phyloP scores from a whole-genome alignment of 2,113 vertebrate genomes.

The Charadrius vociferus region DNA sequence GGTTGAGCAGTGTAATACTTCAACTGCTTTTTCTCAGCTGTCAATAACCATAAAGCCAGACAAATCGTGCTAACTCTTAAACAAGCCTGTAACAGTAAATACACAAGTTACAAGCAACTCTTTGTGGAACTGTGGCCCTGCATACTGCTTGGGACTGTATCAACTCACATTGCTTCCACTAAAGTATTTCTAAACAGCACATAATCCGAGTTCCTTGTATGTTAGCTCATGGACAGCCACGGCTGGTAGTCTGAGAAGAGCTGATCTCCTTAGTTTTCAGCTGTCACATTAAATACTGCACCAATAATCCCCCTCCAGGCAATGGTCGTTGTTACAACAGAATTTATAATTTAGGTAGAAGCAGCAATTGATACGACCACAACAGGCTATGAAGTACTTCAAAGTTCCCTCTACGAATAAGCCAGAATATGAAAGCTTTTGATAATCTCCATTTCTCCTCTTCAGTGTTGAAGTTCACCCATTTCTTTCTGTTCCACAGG shows the following conservation, averaged over 20 bases:
- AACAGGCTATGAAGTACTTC: background rate
- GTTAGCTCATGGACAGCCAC: background rate
- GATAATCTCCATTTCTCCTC: background rate
- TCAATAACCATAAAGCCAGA: background rate
- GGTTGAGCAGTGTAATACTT: background rate
- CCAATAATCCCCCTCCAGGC: background rate
- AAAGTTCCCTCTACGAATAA: background rate
- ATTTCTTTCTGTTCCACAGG: slow-evolving; percentile 71
- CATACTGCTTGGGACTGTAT: background rate
- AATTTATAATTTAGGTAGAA: background rate
- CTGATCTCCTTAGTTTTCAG: background rate
- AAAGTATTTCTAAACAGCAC: slow-evolving; percentile 17
- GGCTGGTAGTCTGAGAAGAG: background rate
- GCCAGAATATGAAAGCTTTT: rapidly evolving
- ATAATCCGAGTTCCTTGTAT: background rate
- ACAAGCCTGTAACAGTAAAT: background rate
- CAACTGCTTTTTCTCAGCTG: background rate
- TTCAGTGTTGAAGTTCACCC: background rate
- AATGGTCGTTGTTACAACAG: background rate
- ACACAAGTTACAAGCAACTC: background rate
- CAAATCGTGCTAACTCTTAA: background rate
- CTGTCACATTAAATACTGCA: background rate
- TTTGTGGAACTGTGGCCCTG: background rate
- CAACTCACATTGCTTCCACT: background rate
- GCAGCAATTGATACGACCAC: background rate